Percentiles rank a stretch among this genome's conserved stretches.
Evolutionary conservation across 2,113 vertebrate species (phyloP).

Genomic region (Vidua macroura): DNA sequence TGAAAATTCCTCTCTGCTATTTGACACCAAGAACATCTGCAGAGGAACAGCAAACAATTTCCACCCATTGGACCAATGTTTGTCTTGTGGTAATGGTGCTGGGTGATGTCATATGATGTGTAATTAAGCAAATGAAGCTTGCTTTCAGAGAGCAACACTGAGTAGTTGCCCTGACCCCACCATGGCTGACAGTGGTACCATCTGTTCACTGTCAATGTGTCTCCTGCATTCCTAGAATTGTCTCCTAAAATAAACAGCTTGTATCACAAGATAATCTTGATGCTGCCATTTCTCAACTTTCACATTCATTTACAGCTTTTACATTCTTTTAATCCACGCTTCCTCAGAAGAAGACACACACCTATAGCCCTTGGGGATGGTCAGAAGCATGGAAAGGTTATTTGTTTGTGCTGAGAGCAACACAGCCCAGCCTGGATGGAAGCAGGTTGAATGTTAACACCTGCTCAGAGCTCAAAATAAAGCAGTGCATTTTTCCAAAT

Average conservation of each 20-base stretch:
- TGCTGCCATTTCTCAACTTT: neutral
- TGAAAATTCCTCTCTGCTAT: neutral
- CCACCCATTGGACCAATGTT: neutral
- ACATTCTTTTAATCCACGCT: neutral
- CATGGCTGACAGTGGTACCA: neutral
- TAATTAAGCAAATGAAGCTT: neutral
- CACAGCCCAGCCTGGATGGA: neutral
- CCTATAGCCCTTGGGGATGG: no score
- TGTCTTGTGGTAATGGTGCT: neutral
- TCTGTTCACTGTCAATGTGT: neutral
- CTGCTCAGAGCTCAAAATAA: neutral
- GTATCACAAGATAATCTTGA: neutral
- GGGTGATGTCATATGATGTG: neutral
- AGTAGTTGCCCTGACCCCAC: neutral
- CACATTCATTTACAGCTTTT: neutral
- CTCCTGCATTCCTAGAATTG: neutral
- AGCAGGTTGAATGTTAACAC: neutral
- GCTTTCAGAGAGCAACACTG: neutral
- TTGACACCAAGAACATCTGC: neutral
- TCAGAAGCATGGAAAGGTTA: neutral
- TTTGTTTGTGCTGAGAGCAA: neutral
- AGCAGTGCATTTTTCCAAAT: neutral
- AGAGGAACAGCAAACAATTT: neutral
- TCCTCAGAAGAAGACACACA: neutral
- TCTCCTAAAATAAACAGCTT: neutral